Evolutionary conservation across 2,113 vertebrate genomes (phyloP).

Genomic region (Rynchops niger): DNA sequence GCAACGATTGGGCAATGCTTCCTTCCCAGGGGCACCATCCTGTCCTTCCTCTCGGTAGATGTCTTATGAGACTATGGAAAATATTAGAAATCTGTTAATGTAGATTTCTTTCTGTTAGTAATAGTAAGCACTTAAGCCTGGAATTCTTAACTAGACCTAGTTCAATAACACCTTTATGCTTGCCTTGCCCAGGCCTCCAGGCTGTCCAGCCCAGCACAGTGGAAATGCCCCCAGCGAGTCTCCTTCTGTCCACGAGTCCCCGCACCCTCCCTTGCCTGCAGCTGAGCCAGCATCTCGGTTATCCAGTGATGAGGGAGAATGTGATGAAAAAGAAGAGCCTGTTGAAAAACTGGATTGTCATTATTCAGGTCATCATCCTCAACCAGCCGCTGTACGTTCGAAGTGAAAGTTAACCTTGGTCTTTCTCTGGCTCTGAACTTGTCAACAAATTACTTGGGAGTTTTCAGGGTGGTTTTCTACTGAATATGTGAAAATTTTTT

Average conservation of each 20-base stretch:
- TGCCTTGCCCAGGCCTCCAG: slow-evolving; percentile 81
- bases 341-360: slow-evolving; percentile 97
- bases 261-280: slow-evolving; percentile 83
- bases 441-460: not conserved
- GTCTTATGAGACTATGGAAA: not conserved
- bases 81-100: not conserved
- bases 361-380: slow-evolving; percentile 98
- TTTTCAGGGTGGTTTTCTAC: not conserved
- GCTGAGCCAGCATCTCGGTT: slow-evolving; percentile 86
- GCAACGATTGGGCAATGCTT: not conserved
- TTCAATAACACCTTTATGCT: not conserved
- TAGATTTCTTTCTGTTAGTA: not conserved
- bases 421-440: not conserved
- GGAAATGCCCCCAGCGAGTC: slow-evolving; percentile 83
- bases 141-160: not conserved
- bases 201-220: slow-evolving; percentile 83
- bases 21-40: not conserved
- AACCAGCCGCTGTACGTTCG: slow-evolving; percentile 92
- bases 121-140: not conserved
- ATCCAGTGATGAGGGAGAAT: slow-evolving; percentile 97
- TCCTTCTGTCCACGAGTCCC: slow-evolving; percentile 82
- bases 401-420: not conserved
- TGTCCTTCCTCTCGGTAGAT: not conserved
- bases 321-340: slow-evolving; percentile 92
- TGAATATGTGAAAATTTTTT: not conserved